Evolutionary conservation across 1,140 invertebrate genomes (phyloP), one percentile per base, ranked within the genome.

Genomic region (Aplysia californica): DNA sequence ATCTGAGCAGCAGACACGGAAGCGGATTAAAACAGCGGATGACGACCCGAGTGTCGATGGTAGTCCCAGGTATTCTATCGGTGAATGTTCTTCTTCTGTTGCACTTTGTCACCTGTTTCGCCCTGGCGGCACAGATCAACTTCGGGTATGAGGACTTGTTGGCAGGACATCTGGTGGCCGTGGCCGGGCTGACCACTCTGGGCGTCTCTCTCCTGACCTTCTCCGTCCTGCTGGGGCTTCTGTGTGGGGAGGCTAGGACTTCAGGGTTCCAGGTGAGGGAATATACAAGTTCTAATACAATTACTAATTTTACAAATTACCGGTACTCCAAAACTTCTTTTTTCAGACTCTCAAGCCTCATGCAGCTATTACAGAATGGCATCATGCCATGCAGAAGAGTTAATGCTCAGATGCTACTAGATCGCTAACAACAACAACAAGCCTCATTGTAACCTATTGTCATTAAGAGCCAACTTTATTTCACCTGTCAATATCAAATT

Each of bases 51-150:
- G 36, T 56, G 18, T 31, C 31, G 31, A 31, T n/a, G 15, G 56
- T 39, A n/a, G n/a, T 80, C 18, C 65, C 41, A 18, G 36, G 39
- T 18, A 41, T 65, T 5, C 23, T 83, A 31, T 70, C 78, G 15
- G 67, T 79, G 29, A 77, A 70, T 18, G 38, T 36, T 1, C 1
- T 78, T n/a, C 44, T 79, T 3, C 21, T 68, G 29, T 26, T 81
- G n/a, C 76, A 81, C n/a, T 74, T 72, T 65, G 31, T 79, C 18
- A 26, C 65, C 18, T 65, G 76, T 59, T 33, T 78, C 6, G 44
- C n/a, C 5, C 59, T 83, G 33, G 73, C 79, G 10, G 23, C 77
- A 0, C 79, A 81, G 59, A 21, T 83, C 29, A 72, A 73, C 38
- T 64, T 59, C 31, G 77, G 78, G 29, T 76, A 59, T 69, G 29